Evolutionary conservation across 2,113 vertebrate genomes (phyloP).

Genomic region (Trochalopteron elliotii): DNA sequence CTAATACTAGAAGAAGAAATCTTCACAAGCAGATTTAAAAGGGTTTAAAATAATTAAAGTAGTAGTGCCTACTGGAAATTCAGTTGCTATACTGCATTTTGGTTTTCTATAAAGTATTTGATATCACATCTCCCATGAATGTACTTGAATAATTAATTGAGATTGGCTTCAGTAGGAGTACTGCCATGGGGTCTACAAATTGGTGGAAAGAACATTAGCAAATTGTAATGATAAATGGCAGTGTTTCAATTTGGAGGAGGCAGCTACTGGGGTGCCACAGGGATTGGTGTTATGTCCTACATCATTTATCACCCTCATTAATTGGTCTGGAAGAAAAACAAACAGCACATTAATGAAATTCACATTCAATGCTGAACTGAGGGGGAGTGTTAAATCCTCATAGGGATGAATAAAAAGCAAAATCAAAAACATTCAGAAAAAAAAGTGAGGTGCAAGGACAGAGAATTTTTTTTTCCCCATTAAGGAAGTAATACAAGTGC

Average conservation of each 20-base stretch:
- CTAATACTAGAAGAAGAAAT: slow-evolving; percentile 52
- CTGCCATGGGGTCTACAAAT: slow-evolving; percentile 58
- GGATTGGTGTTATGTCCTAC: slow-evolving; percentile 39
- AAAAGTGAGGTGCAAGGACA: neutral
- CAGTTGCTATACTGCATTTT: neutral
- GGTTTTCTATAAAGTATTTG: slow-evolving; percentile 25
- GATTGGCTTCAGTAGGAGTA: slow-evolving; percentile 44
- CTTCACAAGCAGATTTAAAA: slow-evolving; percentile 35
- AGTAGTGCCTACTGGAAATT: slow-evolving; percentile 16
- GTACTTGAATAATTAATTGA: slow-evolving; percentile 58
- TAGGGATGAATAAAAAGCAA: neutral
- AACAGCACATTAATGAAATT: slow-evolving; percentile 61
- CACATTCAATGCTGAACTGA: slow-evolving; percentile 3
- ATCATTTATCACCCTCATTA: slow-evolving; percentile 69
- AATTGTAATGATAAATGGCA: slow-evolving; percentile 66
- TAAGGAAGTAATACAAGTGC: neutral
- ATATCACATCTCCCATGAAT: slow-evolving; percentile 36
- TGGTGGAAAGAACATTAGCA: slow-evolving; percentile 46
- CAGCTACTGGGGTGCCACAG: slow-evolving; percentile 48
- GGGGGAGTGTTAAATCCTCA: neutral
- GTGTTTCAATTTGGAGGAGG: slow-evolving; percentile 41
- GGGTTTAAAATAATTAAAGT: slow-evolving; percentile 29
- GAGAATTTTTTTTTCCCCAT: neutral
- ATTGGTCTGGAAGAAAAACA: slow-evolving; percentile 66
- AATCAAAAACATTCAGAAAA: neutral